Evolutionary conservation across 2,888 invertebrate genomes (phyloP), one percentile per base, ranked within the genome.

Genomic region (Chymomyza caudatula): DNA sequence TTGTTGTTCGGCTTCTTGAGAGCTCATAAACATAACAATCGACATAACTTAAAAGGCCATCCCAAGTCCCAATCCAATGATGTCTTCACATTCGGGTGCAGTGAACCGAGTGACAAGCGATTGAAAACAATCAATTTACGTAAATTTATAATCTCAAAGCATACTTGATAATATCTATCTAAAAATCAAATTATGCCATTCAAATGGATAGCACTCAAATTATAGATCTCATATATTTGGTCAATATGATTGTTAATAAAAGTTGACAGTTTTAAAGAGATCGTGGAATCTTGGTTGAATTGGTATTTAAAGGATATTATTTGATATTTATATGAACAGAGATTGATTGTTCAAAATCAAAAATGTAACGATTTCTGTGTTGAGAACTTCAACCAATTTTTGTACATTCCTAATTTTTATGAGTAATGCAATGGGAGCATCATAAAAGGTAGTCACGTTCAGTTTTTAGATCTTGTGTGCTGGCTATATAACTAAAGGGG

Each of bases 11-110:
- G 11, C 11, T 37, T 11, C 11, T 37, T 37, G 11, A 37, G 29
- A 47, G 53, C 68, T 83, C 75, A 77, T 80, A 74, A 78, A 77
- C 79, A 86, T 86, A 66, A 86, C 73, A 86, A 85, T 76, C 20
- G 54, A 53, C 23, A 37, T 11, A 37, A 37, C 29, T 37, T 4
- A 37, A 37, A 37, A 37, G 29, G 11, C 29, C 29, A 37, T 37
- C 11, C 11, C 29, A 37, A 37, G 11, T 37, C 8, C 2, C 29
- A 37, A 8, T 29, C 29, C 8, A 29, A 11, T 37, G 5, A 2
- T 37, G 29, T 11, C 11, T 37, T 37, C 29, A 37, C 29, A 37
- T 37, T 37, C 29, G 29, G 29, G 29, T 37, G 29, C 29, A 37
- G 11, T 37, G 29, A 37, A 37, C 29, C 29, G 29, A 37, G 29